These are phyloP conservation scores for Ormyrus rosae DNA, from an alignment of 2,888 invertebrate species.

Conservation along the genomic window DNA sequence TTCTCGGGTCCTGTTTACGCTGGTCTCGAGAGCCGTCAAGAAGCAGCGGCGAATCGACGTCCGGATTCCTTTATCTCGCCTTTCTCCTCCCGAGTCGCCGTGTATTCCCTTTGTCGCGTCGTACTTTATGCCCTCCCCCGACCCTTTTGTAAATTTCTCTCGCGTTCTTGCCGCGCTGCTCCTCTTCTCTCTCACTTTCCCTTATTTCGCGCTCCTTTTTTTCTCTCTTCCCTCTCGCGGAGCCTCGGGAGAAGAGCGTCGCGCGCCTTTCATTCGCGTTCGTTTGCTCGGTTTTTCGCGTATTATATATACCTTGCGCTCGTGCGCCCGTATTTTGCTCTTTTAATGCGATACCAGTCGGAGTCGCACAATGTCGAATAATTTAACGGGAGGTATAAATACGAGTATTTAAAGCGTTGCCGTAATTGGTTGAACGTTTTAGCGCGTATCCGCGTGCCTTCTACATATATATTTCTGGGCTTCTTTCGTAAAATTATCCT, in stretches of 20 bases:
- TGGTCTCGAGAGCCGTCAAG: no score
- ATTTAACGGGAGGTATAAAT: slow-evolving; percentile 4
- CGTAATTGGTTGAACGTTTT: no score
- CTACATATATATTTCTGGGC: no score
- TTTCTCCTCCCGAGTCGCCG: background rate
- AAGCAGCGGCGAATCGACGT: no score
- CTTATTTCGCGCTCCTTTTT: background rate
- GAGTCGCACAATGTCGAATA: background rate
- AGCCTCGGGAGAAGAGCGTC: no score
- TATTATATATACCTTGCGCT: background rate
- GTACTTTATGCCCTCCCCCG: slow-evolving; percentile 21
- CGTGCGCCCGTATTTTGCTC: background rate
- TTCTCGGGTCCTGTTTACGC: no score
- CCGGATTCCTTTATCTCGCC: background rate
- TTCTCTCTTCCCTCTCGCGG: slow-evolving; percentile 5
- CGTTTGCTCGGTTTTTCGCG: slow-evolving; percentile 10
- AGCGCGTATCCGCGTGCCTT: no score
- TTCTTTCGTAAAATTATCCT: no score
- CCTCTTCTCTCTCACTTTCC: slow-evolving; percentile 9
- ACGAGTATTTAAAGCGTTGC: background rate
- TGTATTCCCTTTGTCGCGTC: slow-evolving; percentile 19
- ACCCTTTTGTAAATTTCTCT: slow-evolving; percentile 48
- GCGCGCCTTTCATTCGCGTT: slow-evolving; percentile 7
- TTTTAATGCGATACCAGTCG: background rate
- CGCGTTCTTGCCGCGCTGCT: slow-evolving; percentile 28